Evolutionary conservation across 2,113 vertebrate genomes (phyloP).

Genomic region (Seriola rivoliana): DNA sequence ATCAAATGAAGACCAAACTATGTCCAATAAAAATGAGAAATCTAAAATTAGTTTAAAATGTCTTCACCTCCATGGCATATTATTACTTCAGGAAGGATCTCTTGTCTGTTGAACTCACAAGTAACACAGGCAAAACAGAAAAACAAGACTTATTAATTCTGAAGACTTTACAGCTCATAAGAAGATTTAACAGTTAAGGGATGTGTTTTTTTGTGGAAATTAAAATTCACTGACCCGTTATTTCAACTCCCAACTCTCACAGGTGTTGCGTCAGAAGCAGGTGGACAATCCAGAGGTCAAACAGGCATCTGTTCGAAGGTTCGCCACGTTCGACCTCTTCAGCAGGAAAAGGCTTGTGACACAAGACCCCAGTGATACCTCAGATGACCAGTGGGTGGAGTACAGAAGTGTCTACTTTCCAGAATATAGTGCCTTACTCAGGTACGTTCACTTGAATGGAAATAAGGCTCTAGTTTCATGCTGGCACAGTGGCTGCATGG

Average conservation of each 20-base stretch:
- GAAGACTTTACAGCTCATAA: not conserved
- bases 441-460: slow-evolving; percentile 79
- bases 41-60: too few relatives aligned
- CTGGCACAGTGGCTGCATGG: not conserved
- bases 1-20: not conserved
- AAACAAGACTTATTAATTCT: not conserved
- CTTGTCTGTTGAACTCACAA: not conserved
- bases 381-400: slow-evolving; percentile 88
- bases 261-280: slow-evolving; percentile 92
- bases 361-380: slow-evolving; percentile 79
- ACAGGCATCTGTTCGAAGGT: slow-evolving; percentile 92
- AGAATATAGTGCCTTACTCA: slow-evolving; percentile 90
- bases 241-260: slow-evolving; percentile 51
- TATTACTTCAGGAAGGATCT: not conserved
- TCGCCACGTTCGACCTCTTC: slow-evolving; percentile 94
- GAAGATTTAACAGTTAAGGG: not conserved
- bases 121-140: not conserved
- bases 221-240: not conserved
- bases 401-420: slow-evolving; percentile 92
- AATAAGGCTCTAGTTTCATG: slow-evolving; percentile 7
- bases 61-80: not conserved
- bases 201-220: not conserved
- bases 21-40: too few relatives aligned
- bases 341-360: slow-evolving; percentile 79
- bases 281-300: slow-evolving; percentile 87